Evolutionary conservation across 2,888 invertebrate species (phyloP), one percentile per base, ranked within the genome.

Genomic region (Pterostichus madidus): DNA sequence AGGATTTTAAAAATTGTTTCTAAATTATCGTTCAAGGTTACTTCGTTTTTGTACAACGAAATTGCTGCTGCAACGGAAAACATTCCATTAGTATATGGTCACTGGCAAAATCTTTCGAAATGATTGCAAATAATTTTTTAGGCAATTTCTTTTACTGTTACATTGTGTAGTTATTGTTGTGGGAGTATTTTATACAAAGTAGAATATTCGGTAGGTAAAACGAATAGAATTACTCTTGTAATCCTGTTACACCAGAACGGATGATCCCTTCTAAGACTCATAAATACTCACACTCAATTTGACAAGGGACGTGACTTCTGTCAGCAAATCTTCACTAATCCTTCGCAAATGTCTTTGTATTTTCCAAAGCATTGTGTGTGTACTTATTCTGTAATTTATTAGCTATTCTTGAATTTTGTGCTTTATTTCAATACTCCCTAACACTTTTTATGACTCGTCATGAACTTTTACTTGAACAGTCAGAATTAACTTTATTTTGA

Each of bases 261-360:
- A 82, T 82, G 61, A 82, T 59, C 75, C 59, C 56, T 39, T 32
- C 35, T 75, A 75, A 75, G 82, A 13, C 75, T 59, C 82, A 82
- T 82, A 82, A 82, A 82, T 82, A 82, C 82, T 76, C 46, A 76
- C 75, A 64, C 75, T 76, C 76, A 61, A 75, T 76, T 82, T 82
- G 82, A 82, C 82, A 82, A 82, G 76, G 52, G 76, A 82, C 75
- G 44, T 56, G 76, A 82, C 82, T 82, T 76, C 61, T 82, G 82
- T 76, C 76, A 82, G 32, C 75, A 82, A 76, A 76, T 75, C 75
- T 82, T 61, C 32, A n/a, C 61, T 82, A 82, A 82, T 82, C 82
- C 82, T 64, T 13, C n/a, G 59, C 82, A 75, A 82, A 82, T 82
- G 82, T 82, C 17, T 8, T 32, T 15, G 49, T 24, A 39, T 52